Evolutionary conservation across 2,888 invertebrate species (phyloP).

Genomic region (Serrognathus titanus): DNA sequence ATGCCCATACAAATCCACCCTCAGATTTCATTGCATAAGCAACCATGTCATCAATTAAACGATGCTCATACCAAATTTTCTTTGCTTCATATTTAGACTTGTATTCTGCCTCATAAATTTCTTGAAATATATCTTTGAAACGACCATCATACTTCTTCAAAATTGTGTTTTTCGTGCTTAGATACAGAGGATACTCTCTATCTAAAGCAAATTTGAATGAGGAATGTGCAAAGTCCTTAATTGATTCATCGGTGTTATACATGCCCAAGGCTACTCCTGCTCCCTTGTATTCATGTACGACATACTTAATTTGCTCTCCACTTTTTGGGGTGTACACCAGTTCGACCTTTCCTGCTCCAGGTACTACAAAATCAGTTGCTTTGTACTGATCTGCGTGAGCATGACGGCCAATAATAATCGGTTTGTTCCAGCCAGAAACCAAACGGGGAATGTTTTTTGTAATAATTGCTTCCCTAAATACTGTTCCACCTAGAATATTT

Average conservation of each 20-base stretch:
- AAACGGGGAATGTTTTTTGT: constrained; percentile 93
- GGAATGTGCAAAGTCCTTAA: constrained; percentile 89
- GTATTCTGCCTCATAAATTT: constrained; percentile 87
- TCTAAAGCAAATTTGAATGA: constrained; percentile 88
- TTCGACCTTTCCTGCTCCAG: constrained; percentile 84
- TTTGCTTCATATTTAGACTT: constrained; percentile 78
- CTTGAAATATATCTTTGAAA: constrained; percentile 96
- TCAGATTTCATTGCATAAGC: constrained; percentile 97
- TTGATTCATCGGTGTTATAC: constrained; percentile 96
- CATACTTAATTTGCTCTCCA: constrained; percentile 64
- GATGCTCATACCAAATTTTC: constrained; percentile 96
- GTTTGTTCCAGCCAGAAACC: constrained; percentile 92
- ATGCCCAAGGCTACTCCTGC: constrained; percentile 92
- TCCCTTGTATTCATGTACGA: constrained; percentile 81
- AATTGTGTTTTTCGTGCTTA: constrained; percentile 97
- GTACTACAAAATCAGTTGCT: constrained; percentile 95
- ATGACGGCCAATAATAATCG: constrained; percentile 97
- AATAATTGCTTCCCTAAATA: constrained; percentile 81
- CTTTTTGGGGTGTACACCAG: constrained; percentile 72
- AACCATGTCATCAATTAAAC: constrained; percentile 98
- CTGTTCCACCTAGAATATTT: constrained; percentile 80
- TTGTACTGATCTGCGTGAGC: constrained; percentile 98
- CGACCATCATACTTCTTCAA: constrained; percentile 94
- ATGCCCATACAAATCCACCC: constrained; percentile 99
- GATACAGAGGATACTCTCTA: constrained; percentile 82